Base-by-base conservation (phyloP, 2,888 invertebrate species). In the Eupelmus urozonus region DNA sequence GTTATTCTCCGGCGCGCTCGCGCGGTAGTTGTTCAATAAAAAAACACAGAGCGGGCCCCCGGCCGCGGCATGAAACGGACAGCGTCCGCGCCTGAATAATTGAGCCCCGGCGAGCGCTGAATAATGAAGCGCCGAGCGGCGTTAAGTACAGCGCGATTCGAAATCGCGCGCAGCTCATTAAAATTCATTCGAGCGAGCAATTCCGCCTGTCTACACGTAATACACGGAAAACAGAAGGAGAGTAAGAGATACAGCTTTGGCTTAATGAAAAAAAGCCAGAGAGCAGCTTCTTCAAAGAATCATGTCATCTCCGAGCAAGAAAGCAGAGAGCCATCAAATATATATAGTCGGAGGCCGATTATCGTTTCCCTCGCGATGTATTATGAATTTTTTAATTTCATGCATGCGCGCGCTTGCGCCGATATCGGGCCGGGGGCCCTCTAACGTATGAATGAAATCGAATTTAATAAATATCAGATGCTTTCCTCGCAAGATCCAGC, bases 391-490 rank as follows among this genome's bases (percentile, higher is more conserved):
- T 78, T 69, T 74, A 78, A 78, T 70, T 74, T 51, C 70, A 63
- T 57, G 63, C 70, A 57, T 40, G 42, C 40, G 29, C 59, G 9
- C 40, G 25, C 34, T 23, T 20, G 13, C 9, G 29, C 13, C 1
- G 3, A n/a, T 20, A 29, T 5, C 18, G 51, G 2, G 1, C 5
- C 27, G 25, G 55, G 9, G 3, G 1, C 27, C 23, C 45, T 29
- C 23, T 73, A 45, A 49, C n/a, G 49, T 67, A 75, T 67, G 69
- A 71, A 59, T 55, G 71, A 66, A 65, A 71, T 53, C 65, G 70
- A 66, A 60, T 79, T 79, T 75, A 75, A 79, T 79, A 75, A 79
- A 75, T 79, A 79, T 62, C 65, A 11, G 34, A 75, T 72, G 67
- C 62, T 42, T 13, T 42, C n/a, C n/a, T n/a, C n/a, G n/a, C n/a